Percentiles rank a stretch among this genome's conserved stretches.
These are phyloP conservation scores for Scrobipalpa atriplicella DNA, from an alignment of 2,888 invertebrate species.

Conservation along the genomic window DNA sequence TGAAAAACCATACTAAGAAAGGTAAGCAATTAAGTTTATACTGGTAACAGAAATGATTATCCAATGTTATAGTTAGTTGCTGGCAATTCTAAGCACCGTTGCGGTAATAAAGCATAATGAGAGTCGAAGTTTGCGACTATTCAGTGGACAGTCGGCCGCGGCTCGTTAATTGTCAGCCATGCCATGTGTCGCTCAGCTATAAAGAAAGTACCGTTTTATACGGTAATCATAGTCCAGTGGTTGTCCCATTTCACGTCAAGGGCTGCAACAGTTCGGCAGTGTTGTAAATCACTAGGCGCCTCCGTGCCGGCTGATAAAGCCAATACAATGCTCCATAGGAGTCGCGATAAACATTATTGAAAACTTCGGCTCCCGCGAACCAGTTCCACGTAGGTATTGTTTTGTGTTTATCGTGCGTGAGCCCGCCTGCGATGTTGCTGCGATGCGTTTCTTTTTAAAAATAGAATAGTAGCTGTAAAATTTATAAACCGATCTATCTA, in stretches of 20 bases:
- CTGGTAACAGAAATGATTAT: not conserved
- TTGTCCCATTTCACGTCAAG: conserved; percentile 47
- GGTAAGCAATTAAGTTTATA: not conserved
- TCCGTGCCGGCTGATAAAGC: conserved; percentile 39
- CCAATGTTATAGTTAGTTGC: conserved; percentile 13
- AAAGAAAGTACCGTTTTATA: conserved; percentile 42
- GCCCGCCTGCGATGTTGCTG: conserved; percentile 6
- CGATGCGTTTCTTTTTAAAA: conserved; percentile 3
- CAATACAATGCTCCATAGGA: conserved; percentile 33
- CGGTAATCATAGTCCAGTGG: conserved; percentile 38
- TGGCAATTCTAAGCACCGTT: not conserved
- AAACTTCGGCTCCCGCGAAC: not conserved
- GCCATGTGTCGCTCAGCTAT: conserved; percentile 35
- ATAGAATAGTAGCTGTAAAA: not conserved
- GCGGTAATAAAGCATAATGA: conserved; percentile 16
- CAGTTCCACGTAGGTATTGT: not conserved
- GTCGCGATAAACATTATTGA: conserved; percentile 29
- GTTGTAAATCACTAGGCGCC: conserved; percentile 71
- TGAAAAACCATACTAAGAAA: not conserved
- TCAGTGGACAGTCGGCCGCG: conserved; percentile 16
- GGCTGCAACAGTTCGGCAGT: conserved; percentile 58
- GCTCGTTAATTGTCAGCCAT: conserved; percentile 31
- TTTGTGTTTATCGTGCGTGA: conserved; percentile 13
- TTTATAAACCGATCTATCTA: not conserved
- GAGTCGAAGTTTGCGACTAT: conserved; percentile 16